phyloP scores from a whole-genome alignment of 2,888 invertebrate genomes.

The Flexamia atlantica region DNA sequence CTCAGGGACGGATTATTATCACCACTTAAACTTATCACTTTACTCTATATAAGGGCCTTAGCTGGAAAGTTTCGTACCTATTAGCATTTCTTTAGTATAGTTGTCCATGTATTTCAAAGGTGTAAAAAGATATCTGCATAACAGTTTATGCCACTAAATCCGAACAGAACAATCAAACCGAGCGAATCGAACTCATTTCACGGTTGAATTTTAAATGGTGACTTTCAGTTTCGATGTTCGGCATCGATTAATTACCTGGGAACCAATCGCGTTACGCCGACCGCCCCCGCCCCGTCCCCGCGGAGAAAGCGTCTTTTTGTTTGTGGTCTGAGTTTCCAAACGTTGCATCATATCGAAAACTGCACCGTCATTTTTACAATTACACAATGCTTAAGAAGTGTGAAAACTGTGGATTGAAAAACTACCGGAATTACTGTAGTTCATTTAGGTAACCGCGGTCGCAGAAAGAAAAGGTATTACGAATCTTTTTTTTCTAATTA shows the following conservation, averaged over 20 bases:
- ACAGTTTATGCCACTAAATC: neutral
- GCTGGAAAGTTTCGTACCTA: too few species aligned
- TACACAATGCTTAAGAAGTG: constrained; percentile 16
- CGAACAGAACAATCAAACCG: constrained; percentile 14
- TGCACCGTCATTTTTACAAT: constrained; percentile 6
- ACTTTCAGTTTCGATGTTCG: constrained; percentile 51
- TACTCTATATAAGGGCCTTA: too few species aligned
- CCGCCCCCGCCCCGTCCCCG: neutral
- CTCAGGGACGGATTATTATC: too few species aligned
- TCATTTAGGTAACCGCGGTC: too few species aligned
- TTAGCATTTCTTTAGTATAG: too few species aligned
- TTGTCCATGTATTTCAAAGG: too few species aligned
- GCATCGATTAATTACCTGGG: constrained; percentile 42
- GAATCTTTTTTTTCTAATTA: too few species aligned
- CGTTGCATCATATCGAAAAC: constrained; percentile 43
- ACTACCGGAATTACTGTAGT: neutral
- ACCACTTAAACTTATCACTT: too few species aligned
- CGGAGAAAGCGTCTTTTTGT: constrained; percentile 54
- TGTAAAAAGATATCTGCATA: neutral
- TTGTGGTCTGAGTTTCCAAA: constrained; percentile 34
- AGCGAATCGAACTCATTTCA: constrained; percentile 45
- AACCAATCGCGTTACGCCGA: constrained; percentile 27
- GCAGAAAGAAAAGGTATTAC: too few species aligned
- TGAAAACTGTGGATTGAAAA: constrained; percentile 13
- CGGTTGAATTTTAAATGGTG: constrained; percentile 52